phyloP scores from a whole-genome alignment of 1,140 invertebrate genomes.

The Halotydeus destructor region DNA sequence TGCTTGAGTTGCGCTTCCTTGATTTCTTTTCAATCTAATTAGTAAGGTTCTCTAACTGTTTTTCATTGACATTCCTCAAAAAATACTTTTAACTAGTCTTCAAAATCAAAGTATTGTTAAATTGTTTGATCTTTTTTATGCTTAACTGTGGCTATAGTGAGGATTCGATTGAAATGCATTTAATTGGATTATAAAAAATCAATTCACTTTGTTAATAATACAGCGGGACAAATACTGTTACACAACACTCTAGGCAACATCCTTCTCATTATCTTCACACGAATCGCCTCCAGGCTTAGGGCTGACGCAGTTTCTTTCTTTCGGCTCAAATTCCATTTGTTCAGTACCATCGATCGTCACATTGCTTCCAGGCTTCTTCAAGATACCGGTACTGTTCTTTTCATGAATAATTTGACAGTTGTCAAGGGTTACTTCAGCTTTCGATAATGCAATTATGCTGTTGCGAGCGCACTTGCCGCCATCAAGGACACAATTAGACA shows the following conservation, averaged over 20 bases:
- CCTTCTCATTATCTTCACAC: too few relatives aligned
- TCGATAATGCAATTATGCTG: background rate
- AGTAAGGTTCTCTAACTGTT: background rate
- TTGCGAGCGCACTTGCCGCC: background rate
- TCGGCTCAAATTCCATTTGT: too few relatives aligned
- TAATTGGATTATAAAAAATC: too few relatives aligned
- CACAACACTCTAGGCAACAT: too few relatives aligned
- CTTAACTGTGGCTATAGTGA: too few relatives aligned
- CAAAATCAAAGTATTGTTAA: too few relatives aligned
- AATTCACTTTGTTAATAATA: too few relatives aligned
- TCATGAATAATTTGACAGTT: slow-evolving; percentile 1
- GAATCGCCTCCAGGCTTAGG: too few relatives aligned
- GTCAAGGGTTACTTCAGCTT: slow-evolving; percentile 1
- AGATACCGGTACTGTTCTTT: background rate
- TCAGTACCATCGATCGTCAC: background rate
- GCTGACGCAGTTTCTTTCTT: too few relatives aligned
- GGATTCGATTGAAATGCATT: too few relatives aligned
- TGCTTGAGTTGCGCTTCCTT: background rate
- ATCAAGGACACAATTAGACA: slow-evolving; percentile 13
- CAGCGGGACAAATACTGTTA: too few relatives aligned
- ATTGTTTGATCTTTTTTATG: too few relatives aligned
- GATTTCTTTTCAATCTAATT: background rate
- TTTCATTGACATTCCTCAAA: background rate
- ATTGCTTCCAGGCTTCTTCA: background rate
- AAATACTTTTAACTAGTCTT: background rate